A percentile compares a stretch with the other conserved stretches of the same genome.
phyloP scores from a whole-genome alignment of 2,888 invertebrate species.

The Drosophila peninsularis region DNA sequence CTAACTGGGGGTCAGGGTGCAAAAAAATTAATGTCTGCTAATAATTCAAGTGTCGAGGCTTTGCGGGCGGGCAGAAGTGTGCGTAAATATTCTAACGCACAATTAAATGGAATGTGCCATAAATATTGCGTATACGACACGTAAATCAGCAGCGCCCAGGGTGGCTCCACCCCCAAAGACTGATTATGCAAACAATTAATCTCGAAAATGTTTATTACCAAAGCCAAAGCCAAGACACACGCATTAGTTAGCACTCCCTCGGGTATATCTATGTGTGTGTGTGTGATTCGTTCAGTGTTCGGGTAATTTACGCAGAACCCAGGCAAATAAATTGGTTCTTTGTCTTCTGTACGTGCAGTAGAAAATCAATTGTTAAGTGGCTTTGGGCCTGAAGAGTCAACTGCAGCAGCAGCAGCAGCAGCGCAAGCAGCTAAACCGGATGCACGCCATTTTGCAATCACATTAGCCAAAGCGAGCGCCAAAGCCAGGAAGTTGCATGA shows the following conservation, averaged over 20 bases:
- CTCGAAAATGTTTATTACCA: constrained; percentile 68
- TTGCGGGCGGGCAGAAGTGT: constrained; percentile 36
- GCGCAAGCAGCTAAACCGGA: constrained; percentile 46
- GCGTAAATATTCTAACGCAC: constrained; percentile 75
- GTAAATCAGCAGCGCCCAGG: constrained; percentile 62
- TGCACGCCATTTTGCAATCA: constrained; percentile 73
- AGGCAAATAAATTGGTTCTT: constrained; percentile 55
- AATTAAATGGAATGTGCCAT: constrained; percentile 78
- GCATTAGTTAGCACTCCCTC: constrained; percentile 50
- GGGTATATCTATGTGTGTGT: constrained; percentile 23
- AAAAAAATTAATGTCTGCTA: constrained; percentile 68
- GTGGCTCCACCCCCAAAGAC: constrained; percentile 23
- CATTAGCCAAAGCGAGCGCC: constrained; percentile 58
- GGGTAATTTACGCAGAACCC: constrained; percentile 23
- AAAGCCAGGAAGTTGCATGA: constrained; percentile 57
- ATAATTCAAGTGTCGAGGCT: constrained; percentile 64
- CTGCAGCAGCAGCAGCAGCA: constrained; percentile 29
- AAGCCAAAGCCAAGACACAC: constrained; percentile 11
- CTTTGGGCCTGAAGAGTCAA: constrained; percentile 37
- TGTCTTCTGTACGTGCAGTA: constrained; percentile 52
- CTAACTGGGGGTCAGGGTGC: not conserved
- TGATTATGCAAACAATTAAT: constrained; percentile 76
- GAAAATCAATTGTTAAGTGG: constrained; percentile 56
- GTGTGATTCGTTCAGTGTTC: constrained; percentile 1
- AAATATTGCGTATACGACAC: constrained; percentile 73